Conservation (phyloP, 1,140 invertebrate species). For the Listronotus bonariensis region DNA sequence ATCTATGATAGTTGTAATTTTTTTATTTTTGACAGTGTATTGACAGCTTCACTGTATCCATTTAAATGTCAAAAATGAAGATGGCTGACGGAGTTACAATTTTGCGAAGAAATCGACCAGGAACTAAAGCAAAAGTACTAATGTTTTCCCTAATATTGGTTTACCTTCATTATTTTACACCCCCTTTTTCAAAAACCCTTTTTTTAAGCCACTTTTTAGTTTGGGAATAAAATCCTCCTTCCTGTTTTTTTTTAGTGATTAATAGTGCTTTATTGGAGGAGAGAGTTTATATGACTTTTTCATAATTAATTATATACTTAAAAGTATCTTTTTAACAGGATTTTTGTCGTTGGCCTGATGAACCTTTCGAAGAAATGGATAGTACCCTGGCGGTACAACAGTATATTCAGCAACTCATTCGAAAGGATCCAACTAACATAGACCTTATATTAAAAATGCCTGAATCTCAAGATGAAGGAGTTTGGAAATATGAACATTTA, state of each 20-base stretch:
- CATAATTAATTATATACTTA: too few species aligned
- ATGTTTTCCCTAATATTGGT: conserved; percentile 17
- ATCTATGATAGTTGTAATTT: background rate
- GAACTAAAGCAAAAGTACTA: conserved; percentile 82
- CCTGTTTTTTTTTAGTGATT: too few species aligned
- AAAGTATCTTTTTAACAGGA: conserved; percentile 68
- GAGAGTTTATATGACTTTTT: too few species aligned
- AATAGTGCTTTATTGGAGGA: too few species aligned
- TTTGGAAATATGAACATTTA: conserved; percentile 99
- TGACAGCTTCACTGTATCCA: background rate
- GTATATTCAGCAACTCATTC: conserved; percentile 98
- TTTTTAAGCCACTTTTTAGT: too few species aligned
- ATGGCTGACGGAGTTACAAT: conserved; percentile 83
- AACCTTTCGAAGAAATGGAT: conserved; percentile 99
- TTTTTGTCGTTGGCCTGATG: conserved; percentile 97
- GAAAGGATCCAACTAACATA: conserved; percentile 89
- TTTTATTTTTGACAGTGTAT: background rate
- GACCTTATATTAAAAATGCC: conserved; percentile 95
- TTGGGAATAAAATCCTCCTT: too few species aligned
- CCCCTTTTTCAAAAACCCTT: too few species aligned
- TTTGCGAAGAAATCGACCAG: conserved; percentile 84
- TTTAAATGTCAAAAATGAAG: conserved; percentile 65
- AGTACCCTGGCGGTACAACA: conserved; percentile 98
- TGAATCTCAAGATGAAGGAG: conserved; percentile 96
- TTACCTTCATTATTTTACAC: background rate